Conservation (phyloP, 2,888 invertebrate species). For the Drosophila nr. perissopoda region DNA sequence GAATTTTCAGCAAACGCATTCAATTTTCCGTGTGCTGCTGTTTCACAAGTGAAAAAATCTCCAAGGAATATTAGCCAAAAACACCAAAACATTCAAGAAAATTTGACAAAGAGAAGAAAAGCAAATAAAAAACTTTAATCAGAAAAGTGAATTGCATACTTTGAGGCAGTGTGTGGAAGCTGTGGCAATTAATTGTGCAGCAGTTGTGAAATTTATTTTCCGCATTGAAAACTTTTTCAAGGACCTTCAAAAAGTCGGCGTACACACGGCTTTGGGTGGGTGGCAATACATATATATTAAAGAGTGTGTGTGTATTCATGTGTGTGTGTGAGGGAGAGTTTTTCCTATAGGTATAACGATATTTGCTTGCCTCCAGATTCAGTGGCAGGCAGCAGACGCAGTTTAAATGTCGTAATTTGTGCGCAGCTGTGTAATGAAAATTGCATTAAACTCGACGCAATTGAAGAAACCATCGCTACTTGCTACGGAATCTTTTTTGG, state of each 20-base stretch:
- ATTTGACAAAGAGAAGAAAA: background rate
- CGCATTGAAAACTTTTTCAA: constrained; percentile 62
- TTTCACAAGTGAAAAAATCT: constrained; percentile 59
- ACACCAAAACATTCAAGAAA: constrained; percentile 19
- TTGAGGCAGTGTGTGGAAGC: constrained; percentile 37
- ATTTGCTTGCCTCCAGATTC: constrained; percentile 10
- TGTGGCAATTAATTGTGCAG: constrained; percentile 22
- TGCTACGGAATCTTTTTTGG: constrained; percentile 6
- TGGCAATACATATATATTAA: constrained; percentile 3
- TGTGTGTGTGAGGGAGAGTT: background rate
- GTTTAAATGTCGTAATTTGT: constrained; percentile 74
- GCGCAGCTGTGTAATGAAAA: constrained; percentile 64
- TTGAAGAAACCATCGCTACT: constrained; percentile 5
- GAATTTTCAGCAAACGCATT: constrained; percentile 68
- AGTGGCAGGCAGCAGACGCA: constrained; percentile 3
- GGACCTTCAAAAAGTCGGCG: constrained; percentile 61
- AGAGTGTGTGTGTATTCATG: background rate
- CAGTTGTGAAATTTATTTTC: constrained; percentile 36
- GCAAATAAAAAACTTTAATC: background rate
- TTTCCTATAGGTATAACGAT: background rate
- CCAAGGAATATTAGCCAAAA: constrained; percentile 13
- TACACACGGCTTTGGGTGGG: constrained; percentile 29
- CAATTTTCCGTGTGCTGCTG: constrained; percentile 71
- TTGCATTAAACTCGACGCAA: constrained; percentile 38
- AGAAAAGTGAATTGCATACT: constrained; percentile 53